Percentiles rank a stretch among this genome's conserved stretches.
phyloP scores from a whole-genome alignment of 2,797 vertebrate genomes.

The Platalea minor region DNA sequence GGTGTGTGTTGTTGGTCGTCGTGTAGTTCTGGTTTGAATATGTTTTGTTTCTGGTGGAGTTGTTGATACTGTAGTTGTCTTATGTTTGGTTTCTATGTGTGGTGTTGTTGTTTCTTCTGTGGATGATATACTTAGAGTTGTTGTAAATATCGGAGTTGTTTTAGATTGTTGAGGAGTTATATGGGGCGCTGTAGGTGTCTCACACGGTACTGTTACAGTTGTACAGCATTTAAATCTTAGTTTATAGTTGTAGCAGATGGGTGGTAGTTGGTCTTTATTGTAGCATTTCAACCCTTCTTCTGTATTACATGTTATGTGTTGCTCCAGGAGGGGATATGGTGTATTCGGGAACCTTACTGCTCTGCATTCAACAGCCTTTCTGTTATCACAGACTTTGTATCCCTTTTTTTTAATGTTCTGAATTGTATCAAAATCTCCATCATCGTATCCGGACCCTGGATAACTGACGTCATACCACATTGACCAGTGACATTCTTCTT shows the following conservation, averaged over 20 bases:
- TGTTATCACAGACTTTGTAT: slow-evolving; percentile 42
- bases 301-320: slow-evolving; percentile 56
- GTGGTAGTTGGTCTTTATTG: slow-evolving; percentile 72
- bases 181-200: rapidly evolving
- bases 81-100: rapidly evolving
- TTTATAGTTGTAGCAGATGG: slow-evolving; percentile 75
- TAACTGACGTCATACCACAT: slow-evolving; percentile 71
- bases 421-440: slow-evolving; percentile 77
- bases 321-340: slow-evolving; percentile 41
- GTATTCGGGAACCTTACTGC: slow-evolving; percentile 63
- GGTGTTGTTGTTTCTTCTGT: rapidly evolving
- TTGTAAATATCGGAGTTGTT: rapidly evolving
- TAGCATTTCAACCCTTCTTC: slow-evolving; percentile 64
- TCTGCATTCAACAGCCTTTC: slow-evolving; percentile 66
- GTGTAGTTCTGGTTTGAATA: rapidly evolving
- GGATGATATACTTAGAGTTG: rapidly evolving
- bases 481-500: slow-evolving; percentile 68
- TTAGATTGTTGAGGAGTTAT: rapidly evolving
- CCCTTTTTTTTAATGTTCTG: slow-evolving; percentile 39
- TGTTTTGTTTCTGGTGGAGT: rapidly evolving
- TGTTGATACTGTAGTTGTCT: rapidly evolving
- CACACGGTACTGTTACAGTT: rapidly evolving
- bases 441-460: not conserved
- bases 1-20: rapidly evolving
- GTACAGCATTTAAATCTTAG: slow-evolving; percentile 69